A percentile compares a stretch with the other conserved stretches of the same genome.
phyloP scores from a whole-genome alignment of 2,888 invertebrate genomes.

The Stratiomys singularior region DNA sequence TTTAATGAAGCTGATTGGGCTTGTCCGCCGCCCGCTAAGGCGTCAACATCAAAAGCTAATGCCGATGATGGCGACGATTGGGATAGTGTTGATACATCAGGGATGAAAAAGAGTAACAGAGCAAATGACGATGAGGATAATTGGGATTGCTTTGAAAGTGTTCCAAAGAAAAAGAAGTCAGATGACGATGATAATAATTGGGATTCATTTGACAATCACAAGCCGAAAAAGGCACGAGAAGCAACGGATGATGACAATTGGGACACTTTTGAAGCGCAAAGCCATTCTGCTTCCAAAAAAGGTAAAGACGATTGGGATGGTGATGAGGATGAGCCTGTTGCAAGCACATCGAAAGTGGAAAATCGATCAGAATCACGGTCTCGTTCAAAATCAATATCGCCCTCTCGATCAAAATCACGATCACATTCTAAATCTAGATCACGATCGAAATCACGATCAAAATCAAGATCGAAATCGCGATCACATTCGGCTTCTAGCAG shows the following conservation, averaged over 20 bases:
- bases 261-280: neutral
- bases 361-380: constrained; percentile 56
- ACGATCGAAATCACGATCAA: constrained; percentile 56
- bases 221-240: constrained; percentile 8
- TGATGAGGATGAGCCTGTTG: constrained; percentile 51
- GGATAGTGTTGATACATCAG: constrained; percentile 47
- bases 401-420: constrained; percentile 52
- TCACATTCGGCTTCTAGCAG: constrained; percentile 10
- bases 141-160: neutral
- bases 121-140: constrained; percentile 1
- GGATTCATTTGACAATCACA: constrained; percentile 53
- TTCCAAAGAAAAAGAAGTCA: constrained; percentile 15
- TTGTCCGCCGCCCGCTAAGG: constrained; percentile 1
- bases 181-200: constrained; percentile 60
- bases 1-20: constrained; percentile 43
- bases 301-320: constrained; percentile 64
- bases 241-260: neutral
- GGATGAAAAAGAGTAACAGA: constrained; percentile 28
- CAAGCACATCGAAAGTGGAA: constrained; percentile 55
- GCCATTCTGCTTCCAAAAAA: constrained; percentile 55
- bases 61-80: constrained; percentile 48
- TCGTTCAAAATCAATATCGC: constrained; percentile 44
- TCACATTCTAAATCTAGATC: constrained; percentile 56
- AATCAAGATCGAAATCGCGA: constrained; percentile 24
- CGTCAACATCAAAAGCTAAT: constrained; percentile 44